Percentiles rank a stretch among this genome's conserved stretches.
These are phyloP conservation scores for Tenodera sinensis DNA, from an alignment of 2,888 invertebrate species.

Conservation along the genomic window DNA sequence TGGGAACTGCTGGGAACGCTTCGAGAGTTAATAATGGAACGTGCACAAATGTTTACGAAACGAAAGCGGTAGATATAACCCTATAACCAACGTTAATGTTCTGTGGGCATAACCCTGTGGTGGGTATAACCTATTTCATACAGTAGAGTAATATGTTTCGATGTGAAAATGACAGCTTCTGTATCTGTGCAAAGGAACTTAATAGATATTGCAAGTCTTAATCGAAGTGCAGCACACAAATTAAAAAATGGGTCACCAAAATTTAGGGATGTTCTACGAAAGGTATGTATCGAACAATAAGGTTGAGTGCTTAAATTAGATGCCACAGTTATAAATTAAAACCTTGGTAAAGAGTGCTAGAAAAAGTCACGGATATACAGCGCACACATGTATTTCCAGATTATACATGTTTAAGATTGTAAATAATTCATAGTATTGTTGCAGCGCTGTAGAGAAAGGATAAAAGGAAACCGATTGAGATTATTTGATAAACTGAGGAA, in stretches of 20 bases:
- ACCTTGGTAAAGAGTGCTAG: no score
- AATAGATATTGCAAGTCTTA: background rate
- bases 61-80: background rate
- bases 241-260: conserved; percentile 42
- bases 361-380: no score
- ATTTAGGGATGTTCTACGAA: conserved; percentile 43
- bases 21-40: background rate
- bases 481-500: conserved; percentile 19
- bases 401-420: background rate
- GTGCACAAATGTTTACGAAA: background rate
- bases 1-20: background rate
- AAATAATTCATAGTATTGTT: conserved; percentile 2
- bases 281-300: conserved; percentile 37
- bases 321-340: no score
- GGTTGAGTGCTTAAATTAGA: no score
- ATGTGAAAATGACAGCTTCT: background rate
- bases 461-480: conserved; percentile 21
- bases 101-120: no score
- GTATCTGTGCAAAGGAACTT: background rate
- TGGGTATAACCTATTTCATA: background rate
- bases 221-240: conserved; percentile 20
- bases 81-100: no score
- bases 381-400: no score
- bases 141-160: background rate
- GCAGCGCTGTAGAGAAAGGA: conserved; percentile 19